A percentile compares a stretch with the other conserved stretches of the same genome.
These are phyloP conservation scores for Laspeyria flexula DNA, from an alignment of 2,888 invertebrate genomes.

Conservation along the genomic window DNA sequence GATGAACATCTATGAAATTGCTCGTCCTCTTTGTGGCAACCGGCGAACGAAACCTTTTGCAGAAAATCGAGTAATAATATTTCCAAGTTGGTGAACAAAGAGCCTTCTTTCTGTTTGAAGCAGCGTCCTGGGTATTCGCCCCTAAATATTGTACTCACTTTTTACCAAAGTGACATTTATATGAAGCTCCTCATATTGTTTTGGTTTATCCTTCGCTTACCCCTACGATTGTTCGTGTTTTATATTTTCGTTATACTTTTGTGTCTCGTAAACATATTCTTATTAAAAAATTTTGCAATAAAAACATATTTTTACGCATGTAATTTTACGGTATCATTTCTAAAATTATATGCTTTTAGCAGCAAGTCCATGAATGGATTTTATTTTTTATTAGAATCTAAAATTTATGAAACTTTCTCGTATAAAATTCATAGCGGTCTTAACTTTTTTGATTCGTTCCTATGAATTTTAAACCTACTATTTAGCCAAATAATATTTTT, in stretches of 20 bases:
- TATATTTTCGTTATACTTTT: constrained; percentile 22
- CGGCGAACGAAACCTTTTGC: constrained; percentile 60
- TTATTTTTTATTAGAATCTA: no score
- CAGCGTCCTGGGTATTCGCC: constrained; percentile 60
- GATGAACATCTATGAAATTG: constrained; percentile 67
- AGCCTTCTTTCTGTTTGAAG: constrained; percentile 61
- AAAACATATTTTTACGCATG: not conserved
- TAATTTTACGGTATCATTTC: no score
- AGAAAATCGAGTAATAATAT: constrained; percentile 76
- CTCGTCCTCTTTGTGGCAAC: constrained; percentile 59
- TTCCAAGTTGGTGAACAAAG: constrained; percentile 77
- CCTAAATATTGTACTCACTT: constrained; percentile 54
- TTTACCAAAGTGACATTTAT: constrained; percentile 51
- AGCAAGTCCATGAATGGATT: no score
- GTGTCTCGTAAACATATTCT: constrained; percentile 15
- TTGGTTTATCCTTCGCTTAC: constrained; percentile 26
- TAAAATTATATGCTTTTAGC: no score
- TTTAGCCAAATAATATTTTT: no score
- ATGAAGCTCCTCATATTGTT: constrained; percentile 40
- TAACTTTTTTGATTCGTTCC: no score
- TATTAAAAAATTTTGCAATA: constrained; percentile 20
- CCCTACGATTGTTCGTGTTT: constrained; percentile 17
- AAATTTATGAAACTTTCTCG: no score
- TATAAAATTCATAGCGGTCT: no score
- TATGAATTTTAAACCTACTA: no score